Base-by-base conservation (phyloP, 1,140 invertebrate species). In the Formica exsecta region DNA sequence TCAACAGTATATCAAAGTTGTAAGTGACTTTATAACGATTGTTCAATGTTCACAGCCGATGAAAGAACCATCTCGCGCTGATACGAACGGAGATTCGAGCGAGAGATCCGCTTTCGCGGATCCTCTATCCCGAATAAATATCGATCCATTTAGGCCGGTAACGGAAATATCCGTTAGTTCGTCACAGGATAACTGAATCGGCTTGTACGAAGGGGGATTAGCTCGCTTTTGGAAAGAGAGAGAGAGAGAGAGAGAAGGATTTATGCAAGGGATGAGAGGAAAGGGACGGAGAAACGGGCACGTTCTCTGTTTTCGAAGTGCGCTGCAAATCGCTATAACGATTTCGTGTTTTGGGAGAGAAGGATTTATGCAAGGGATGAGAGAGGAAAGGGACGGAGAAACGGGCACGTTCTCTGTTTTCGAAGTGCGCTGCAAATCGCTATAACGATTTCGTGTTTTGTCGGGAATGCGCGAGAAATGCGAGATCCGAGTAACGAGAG, bases 391-490 rank as follows among this genome's bases (percentile, higher is more conserved):
- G 11, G 7, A 16, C 1, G 19, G 22, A 32, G 44, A 9, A 25
- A 7, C 19, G 48, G 66, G n/a, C 36, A 8, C 32, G 44, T 19
- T 62, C 25, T 25, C 76, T 62, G 79, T 74, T 74, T 83, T 61
- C 79, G 54, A 71, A 81, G 54, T 74, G 54, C 44, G 66, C 29
- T 57, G 38, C 68, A 73, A 83, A 83, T 83, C 68, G 68, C 61
- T 59, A 38, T 62, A 81, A 83, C 79, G 79, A 83, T 83, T 83
- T 81, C 79, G 44, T 48, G 57, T 83, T 83, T 83, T 83, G 68
- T 83, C 25, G 19, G 68, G 68, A 83, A 83, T 83, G 68, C 57
- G 25, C 68, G 76, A 68, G 76, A 73, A 41, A 73, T 44, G 54
- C 5, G 38, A 71, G 54, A 83, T 74, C 13, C 54, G 79, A 48